Conservation (phyloP, 2,797 vertebrate species). For the Synaphobranchus kaupii region DNA sequence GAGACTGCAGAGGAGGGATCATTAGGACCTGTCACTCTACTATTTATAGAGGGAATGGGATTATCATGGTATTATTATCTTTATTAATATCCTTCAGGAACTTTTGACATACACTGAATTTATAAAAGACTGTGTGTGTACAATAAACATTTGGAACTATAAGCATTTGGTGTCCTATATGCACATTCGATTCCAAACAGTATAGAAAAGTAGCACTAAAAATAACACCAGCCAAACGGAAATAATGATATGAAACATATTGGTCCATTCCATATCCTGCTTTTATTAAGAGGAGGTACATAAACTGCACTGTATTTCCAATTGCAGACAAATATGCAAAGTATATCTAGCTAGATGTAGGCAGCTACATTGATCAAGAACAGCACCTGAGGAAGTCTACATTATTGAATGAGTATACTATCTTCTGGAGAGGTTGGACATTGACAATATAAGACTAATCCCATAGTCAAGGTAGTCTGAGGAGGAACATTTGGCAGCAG, state of each 20-base stretch:
- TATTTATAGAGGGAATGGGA: conserved; percentile 6
- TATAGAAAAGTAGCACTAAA: neutral
- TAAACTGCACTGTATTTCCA: neutral
- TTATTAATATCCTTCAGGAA: neutral
- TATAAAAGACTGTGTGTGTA: neutral
- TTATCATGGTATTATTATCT: neutral
- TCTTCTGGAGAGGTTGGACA: neutral
- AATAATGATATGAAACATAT: neutral
- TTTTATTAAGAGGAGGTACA: neutral
- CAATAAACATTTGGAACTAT: neutral
- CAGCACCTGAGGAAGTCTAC: neutral
- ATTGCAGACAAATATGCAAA: neutral
- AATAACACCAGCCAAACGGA: neutral
- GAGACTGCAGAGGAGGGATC: neutral
- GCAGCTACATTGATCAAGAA: neutral
- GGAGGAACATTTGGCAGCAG: neutral
- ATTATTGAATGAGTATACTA: neutral
- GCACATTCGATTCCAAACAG: neutral
- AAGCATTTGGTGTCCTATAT: neutral
- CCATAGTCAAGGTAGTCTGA: neutral
- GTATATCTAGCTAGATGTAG: neutral
- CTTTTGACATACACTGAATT: neutral
- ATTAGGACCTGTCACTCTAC: conserved; percentile 12
- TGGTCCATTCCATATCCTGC: neutral
- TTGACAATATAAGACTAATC: neutral